Conservation (phyloP, 2,888 invertebrate genomes). For the Apantesis nais region DNA sequence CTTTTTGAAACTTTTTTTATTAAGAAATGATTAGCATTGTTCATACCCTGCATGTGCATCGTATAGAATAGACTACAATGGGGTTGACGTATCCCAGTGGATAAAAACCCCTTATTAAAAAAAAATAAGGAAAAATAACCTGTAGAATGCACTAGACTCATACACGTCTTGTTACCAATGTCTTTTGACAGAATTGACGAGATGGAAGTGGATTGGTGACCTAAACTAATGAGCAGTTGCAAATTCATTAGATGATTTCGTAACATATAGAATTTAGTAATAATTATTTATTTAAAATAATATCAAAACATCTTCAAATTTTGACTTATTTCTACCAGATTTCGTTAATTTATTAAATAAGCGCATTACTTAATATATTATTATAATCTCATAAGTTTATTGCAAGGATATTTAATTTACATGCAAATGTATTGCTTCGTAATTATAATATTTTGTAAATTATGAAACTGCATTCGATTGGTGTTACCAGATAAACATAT, state of each 20-base stretch:
- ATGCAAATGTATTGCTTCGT: neutral
- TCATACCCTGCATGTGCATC: no score
- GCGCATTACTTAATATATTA: neutral
- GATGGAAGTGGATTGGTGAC: neutral
- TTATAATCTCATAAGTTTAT: neutral
- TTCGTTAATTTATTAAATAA: neutral
- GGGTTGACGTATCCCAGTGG: no score
- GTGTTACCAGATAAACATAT: neutral
- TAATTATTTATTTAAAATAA: neutral
- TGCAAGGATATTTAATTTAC: neutral
- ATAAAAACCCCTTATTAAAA: no score
- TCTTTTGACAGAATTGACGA: neutral
- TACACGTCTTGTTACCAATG: neutral
- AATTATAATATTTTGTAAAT: neutral
- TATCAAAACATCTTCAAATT: neutral
- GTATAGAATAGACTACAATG: no score
- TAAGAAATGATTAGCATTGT: no score
- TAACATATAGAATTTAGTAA: neutral
- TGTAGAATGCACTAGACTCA: neutral
- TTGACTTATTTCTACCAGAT: neutral
- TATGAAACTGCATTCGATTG: neutral
- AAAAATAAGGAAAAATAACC: neutral
- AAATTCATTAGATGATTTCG: neutral
- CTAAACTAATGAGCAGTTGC: neutral
- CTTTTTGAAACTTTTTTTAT: neutral